These are phyloP conservation scores for Indicator indicator DNA, from an alignment of 2,113 vertebrate species.

Conservation along the genomic window DNA sequence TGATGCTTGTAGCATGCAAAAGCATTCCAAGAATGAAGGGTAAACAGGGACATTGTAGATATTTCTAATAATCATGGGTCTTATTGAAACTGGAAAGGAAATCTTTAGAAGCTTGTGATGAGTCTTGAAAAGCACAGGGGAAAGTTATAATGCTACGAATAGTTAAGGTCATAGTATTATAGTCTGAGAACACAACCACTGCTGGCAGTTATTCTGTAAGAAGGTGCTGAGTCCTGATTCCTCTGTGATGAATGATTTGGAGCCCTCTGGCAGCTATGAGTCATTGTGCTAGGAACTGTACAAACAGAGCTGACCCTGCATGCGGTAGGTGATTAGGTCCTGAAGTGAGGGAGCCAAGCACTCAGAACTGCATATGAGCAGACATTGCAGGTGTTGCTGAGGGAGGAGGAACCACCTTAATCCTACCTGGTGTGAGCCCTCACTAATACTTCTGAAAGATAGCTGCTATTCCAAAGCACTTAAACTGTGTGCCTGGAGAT, in stretches of 20 bases:
- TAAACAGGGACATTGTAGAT: not conserved
- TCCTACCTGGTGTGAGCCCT: not conserved
- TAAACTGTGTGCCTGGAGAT: not conserved
- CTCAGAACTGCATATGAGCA: fast-evolving
- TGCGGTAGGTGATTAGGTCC: not conserved
- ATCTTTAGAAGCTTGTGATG: not conserved
- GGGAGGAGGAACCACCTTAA: not conserved
- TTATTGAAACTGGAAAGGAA: not conserved
- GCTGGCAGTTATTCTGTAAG: not conserved
- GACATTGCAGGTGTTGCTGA: not conserved
- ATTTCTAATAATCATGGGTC: not conserved
- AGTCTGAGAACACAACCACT: not conserved
- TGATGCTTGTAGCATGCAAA: not conserved
- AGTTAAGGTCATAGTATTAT: not conserved
- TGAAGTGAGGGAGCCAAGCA: not conserved
- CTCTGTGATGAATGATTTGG: not conserved
- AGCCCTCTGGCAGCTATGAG: not conserved
- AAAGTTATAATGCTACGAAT: not conserved
- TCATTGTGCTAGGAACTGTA: not conserved
- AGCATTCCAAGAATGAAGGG: not conserved
- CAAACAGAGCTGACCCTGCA: not conserved
- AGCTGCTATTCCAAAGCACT: not conserved
- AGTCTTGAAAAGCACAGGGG: not conserved
- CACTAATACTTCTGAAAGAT: not conserved
- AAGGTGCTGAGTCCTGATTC: conserved; percentile 5